A percentile compares a stretch with the other conserved stretches of the same genome.
Evolutionary conservation across 2,888 invertebrate genomes (phyloP).

Genomic region (Empis livida): DNA sequence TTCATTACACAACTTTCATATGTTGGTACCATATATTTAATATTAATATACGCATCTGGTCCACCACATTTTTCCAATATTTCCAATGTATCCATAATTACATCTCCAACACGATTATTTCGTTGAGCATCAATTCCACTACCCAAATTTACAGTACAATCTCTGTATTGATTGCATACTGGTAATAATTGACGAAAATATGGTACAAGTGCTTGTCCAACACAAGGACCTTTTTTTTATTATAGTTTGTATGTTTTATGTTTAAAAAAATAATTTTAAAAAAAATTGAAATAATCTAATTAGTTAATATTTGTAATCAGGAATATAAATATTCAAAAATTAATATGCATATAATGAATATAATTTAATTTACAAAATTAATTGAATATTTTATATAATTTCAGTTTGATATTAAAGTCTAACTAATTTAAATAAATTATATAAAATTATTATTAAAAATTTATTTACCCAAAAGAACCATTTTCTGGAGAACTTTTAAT

Average conservation of each 20-base stretch:
- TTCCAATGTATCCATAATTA: constrained; percentile 86
- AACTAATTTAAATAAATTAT: no score
- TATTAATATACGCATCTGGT: constrained; percentile 92
- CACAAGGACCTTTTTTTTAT: constrained; percentile 32
- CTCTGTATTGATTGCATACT: constrained; percentile 68
- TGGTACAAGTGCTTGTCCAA: constrained; percentile 90
- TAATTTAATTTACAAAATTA: no score
- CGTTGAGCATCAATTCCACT: constrained; percentile 79
- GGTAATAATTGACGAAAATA: constrained; percentile 92
- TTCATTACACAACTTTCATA: constrained; percentile 71
- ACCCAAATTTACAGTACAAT: constrained; percentile 58
- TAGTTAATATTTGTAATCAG: no score
- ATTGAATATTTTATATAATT: no score
- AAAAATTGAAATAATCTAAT: neutral
- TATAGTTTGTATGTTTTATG: neutral
- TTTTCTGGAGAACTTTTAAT: constrained; percentile 68
- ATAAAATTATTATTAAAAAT: neutral
- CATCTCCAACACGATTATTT: constrained; percentile 74
- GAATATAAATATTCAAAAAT: no score
- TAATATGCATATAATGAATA: no score
- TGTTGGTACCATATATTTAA: constrained; percentile 97
- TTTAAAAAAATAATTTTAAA: neutral
- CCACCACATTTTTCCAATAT: constrained; percentile 84
- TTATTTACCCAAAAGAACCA: constrained; percentile 56
- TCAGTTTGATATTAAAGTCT: no score